Conservation (phyloP, 2,888 invertebrate genomes). For the Hetaerina titia region DNA sequence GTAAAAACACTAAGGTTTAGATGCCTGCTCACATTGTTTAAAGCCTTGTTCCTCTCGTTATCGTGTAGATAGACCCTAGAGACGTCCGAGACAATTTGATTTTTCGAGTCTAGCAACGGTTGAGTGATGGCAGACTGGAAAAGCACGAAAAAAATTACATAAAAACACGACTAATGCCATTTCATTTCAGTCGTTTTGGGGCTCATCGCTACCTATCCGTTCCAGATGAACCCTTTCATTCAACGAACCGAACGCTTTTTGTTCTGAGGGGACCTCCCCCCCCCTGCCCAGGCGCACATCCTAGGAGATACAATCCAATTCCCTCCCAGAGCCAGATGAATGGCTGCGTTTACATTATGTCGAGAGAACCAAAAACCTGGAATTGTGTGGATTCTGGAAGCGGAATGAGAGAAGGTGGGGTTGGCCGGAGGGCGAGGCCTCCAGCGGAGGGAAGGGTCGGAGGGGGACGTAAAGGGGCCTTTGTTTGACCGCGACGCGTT, state of each 20-base stretch:
- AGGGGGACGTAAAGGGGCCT: not conserved
- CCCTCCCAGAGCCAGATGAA: slow-evolving; percentile 27
- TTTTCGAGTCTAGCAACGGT: no score
- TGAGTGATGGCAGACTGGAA: not conserved
- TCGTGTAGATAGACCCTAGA: no score
- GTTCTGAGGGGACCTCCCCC: not conserved
- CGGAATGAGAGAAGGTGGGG: not conserved
- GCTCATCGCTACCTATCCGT: not conserved
- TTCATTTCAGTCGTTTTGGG: not conserved
- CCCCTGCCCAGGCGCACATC: not conserved
- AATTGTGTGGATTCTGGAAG: not conserved
- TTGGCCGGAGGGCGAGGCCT: not conserved
- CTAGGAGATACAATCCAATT: slow-evolving; percentile 34
- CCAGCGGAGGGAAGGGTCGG: not conserved
- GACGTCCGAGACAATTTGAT: no score
- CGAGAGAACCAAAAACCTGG: not conserved
- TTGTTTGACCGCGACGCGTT: slow-evolving; percentile 55
- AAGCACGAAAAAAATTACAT: not conserved
- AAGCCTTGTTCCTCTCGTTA: no score
- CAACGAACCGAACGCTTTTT: not conserved
- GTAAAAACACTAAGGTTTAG: no score
- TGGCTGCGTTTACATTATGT: slow-evolving; percentile 42
- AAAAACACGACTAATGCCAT: not conserved
- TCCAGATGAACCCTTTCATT: slow-evolving; percentile 40
- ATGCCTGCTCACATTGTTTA: no score